Evolutionary conservation across 2,113 vertebrate genomes (phyloP).

Genomic region (Scytalopus superciliaris): DNA sequence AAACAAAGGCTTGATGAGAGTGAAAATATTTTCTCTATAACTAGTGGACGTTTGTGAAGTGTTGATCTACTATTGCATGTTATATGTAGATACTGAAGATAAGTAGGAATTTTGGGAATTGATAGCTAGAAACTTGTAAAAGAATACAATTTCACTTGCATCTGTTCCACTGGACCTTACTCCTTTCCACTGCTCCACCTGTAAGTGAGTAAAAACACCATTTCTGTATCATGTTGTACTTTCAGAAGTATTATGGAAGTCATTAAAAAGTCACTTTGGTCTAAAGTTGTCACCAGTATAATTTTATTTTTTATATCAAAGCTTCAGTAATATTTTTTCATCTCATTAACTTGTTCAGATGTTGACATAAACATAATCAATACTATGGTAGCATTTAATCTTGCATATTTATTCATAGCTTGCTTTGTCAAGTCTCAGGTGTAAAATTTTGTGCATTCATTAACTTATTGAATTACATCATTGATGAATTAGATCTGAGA

Average conservation of each 20-base stretch:
- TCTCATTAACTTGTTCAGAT: background rate
- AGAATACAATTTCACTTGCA: background rate
- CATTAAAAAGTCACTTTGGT: background rate
- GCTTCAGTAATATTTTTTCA: background rate
- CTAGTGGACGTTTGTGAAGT: background rate
- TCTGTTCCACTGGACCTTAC: background rate
- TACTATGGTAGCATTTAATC: background rate
- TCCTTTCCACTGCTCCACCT: background rate
- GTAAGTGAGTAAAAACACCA: background rate
- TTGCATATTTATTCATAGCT: background rate
- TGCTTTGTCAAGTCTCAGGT: background rate
- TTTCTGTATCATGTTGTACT: background rate
- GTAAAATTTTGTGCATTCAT: background rate
- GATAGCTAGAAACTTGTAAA: background rate
- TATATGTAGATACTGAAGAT: background rate
- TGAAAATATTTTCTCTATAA: background rate
- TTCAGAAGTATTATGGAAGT: background rate
- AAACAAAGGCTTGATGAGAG: background rate
- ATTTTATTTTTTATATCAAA: background rate
- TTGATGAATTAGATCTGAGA: background rate
- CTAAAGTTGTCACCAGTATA: background rate
- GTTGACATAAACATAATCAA: background rate
- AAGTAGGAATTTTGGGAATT: background rate
- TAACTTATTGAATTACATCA: background rate
- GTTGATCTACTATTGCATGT: background rate